Conservation (phyloP, 2,113 vertebrate species). For the Heteronetta atricapilla region DNA sequence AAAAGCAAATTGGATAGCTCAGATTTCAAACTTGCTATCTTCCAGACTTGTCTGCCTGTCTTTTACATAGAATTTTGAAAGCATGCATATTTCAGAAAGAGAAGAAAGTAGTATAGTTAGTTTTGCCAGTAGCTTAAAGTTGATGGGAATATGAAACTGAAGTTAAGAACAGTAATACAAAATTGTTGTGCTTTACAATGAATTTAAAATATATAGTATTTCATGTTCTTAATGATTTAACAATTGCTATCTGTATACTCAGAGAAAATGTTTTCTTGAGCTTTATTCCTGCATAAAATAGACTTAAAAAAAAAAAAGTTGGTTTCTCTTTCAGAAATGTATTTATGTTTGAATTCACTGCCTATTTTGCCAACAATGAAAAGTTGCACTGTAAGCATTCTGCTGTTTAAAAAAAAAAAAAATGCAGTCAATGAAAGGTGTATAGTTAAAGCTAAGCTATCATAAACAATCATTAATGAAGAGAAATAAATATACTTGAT, state of each 20-base stretch:
- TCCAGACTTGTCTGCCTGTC: not conserved
- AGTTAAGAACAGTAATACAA: not conserved
- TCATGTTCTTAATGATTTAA: not conserved
- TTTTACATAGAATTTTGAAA: not conserved
- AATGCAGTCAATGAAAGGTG: not conserved
- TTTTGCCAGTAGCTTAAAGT: not conserved
- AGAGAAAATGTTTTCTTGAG: not conserved
- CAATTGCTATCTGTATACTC: not conserved
- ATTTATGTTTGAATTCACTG: not conserved
- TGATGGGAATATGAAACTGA: not conserved
- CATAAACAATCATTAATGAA: not conserved
- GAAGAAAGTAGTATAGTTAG: not conserved
- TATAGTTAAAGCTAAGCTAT: not conserved
- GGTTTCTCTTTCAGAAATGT: not conserved
- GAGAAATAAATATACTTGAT: not conserved
- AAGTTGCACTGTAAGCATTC: not conserved
- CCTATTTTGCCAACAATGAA: not conserved
- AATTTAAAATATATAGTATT: not conserved
- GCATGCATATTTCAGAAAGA: not conserved
- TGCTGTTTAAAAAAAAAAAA: not conserved
- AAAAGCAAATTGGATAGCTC: not conserved
- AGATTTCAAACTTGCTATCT: not conserved
- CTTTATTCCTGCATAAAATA: not conserved
- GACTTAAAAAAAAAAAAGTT: not conserved
- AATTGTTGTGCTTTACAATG: not conserved